These are phyloP conservation scores for Bombycilla garrulus DNA, from an alignment of 2,113 vertebrate genomes.

Conservation along the genomic window DNA sequence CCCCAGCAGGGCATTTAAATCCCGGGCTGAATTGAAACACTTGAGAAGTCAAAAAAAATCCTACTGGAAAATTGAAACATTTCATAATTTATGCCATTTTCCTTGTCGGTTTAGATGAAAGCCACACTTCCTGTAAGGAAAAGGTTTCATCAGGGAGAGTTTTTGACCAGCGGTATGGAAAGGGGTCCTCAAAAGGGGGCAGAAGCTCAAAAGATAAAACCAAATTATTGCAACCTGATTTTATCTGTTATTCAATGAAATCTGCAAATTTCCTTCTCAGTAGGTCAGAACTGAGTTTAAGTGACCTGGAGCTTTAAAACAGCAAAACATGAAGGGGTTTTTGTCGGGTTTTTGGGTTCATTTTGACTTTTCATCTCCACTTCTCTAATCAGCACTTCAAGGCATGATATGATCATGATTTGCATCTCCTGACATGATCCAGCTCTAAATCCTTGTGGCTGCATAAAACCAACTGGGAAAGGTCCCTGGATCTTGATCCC, in stretches of 20 bases:
- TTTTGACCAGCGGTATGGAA: not conserved
- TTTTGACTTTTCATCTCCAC: not conserved
- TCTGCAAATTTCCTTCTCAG: not conserved
- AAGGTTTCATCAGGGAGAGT: not conserved
- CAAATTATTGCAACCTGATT: not conserved
- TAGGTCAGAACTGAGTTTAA: not conserved
- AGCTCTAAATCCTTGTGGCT: not conserved
- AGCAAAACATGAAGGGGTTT: fast-evolving
- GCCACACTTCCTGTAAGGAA: not conserved
- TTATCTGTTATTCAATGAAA: not conserved
- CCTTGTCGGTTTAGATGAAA: not conserved
- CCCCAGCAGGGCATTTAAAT: not conserved
- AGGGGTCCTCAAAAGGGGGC: not conserved
- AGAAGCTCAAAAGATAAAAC: not conserved
- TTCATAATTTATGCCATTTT: not conserved
- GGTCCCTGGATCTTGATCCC: not conserved
- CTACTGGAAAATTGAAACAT: not conserved
- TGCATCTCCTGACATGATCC: not conserved
- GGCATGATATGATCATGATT: not conserved
- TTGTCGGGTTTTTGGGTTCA: fast-evolving
- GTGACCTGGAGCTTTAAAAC: not conserved
- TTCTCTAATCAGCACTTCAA: not conserved
- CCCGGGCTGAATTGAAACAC: not conserved
- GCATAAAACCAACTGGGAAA: not conserved
- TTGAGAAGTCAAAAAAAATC: not conserved